phyloP scores from a whole-genome alignment of 2,113 vertebrate genomes.

The human (Homo sapiens) region DNA sequence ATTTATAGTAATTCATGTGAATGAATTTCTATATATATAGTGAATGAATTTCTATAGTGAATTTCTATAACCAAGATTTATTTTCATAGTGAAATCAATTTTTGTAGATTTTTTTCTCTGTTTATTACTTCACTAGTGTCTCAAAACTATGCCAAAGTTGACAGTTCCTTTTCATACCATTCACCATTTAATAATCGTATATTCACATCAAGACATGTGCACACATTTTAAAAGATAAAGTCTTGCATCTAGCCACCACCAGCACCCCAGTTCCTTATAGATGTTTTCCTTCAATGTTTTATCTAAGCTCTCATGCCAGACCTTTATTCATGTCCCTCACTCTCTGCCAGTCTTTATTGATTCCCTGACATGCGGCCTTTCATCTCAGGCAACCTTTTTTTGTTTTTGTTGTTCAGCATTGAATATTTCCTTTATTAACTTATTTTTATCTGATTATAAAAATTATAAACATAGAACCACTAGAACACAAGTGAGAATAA shows the following conservation, averaged over 20 bases:
- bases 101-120: background rate
- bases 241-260: background rate
- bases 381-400: background rate
- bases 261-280: fast-evolving
- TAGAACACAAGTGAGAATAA: background rate
- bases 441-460: background rate
- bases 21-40: background rate
- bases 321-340: background rate
- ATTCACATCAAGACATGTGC: background rate
- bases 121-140: background rate
- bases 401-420: background rate
- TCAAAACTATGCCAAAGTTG: background rate
- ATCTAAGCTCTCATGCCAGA: background rate
- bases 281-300: background rate
- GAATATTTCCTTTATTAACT: background rate
- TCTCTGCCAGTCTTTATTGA: background rate
- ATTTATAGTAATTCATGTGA: background rate
- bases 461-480: background rate
- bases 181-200: background rate
- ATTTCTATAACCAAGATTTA: background rate
- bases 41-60: background rate
- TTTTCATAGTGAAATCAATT: background rate
- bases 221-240: background rate
- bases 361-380: background rate
- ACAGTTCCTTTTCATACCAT: background rate